Percentiles rank a stretch among this genome's conserved stretches.
Conservation (phyloP, 1,140 invertebrate species). For the Trichogramma pretiosum region DNA sequence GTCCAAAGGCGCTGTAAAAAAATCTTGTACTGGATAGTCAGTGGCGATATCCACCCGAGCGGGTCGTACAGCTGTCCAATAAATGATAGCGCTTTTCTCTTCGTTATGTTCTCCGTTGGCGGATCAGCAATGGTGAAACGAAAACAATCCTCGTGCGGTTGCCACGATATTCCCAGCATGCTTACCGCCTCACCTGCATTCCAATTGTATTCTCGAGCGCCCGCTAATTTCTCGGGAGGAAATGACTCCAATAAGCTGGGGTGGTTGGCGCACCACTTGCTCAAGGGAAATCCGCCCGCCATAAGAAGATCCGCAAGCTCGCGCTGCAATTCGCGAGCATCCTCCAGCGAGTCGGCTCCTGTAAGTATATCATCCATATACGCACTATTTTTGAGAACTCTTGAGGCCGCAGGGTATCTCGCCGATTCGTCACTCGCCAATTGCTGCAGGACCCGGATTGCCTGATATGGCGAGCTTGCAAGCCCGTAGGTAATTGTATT, state of each 20-base stretch:
- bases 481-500: background rate
- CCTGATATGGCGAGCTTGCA: background rate
- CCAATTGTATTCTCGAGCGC: background rate
- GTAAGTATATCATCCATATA: background rate
- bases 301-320: background rate
- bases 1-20: conserved; percentile 27
- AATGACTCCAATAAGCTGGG: background rate
- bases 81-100: background rate
- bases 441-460: background rate
- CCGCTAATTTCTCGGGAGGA: background rate
- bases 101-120: background rate
- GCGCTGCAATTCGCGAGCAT: too few relatives aligned
- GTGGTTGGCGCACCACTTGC: background rate
- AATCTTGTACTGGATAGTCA: conserved; percentile 22
- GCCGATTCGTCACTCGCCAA: background rate
- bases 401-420: background rate
- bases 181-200: background rate
- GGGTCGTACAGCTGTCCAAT: background rate
- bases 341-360: background rate
- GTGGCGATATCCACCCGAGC: conserved; percentile 5
- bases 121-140: background rate
- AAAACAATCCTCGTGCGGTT: background rate
- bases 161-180: background rate
- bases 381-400: background rate
- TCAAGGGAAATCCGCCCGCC: background rate